Evolutionary conservation across 2,797 vertebrate species (phyloP), one percentile per base, ranked within the genome.

Genomic region (Gymnocypris eckloni): DNA sequence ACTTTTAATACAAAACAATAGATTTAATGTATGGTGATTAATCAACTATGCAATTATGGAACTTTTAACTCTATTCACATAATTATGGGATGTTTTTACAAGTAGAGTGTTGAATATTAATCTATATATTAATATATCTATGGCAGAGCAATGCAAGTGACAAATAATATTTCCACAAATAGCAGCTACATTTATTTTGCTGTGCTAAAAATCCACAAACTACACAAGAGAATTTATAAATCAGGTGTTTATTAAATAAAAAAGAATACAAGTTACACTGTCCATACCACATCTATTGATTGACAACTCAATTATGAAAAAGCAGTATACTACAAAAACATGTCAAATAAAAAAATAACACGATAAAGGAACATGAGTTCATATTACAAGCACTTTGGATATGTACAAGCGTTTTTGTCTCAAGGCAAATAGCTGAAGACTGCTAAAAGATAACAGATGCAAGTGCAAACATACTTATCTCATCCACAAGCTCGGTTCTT

Each of bases 271-370:
- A 70, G 66, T 78, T 94, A 87, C 90, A 93, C 91, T 92, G 92
- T 91, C 91, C 92, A 92, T 92, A 91, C 89, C 87, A 94, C 92
- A 91, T 93, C 90, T 90, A 92, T 93, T 92, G 90, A 94, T 89
- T 89, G 90, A 94, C 93, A 94, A 94, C 85, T 84, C 89, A 93
- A 93, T 94, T 87, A 95, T 95, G 94, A 95, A 95, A 95, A 95
- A 94, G 93, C 94, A 91, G 90, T 90, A 93, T 33, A 33, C 94
- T 95, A 95, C 92, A 95, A 96, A 67, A 95, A 95, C 92, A 94
- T 93, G 90, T 94, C 84, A 92, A 94, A 94, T 92, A 83, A 93
- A 90, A 90, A 92, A 83, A 92, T 64, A 88, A 86, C 59, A 79
- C 81, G 75, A 81, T 84, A 87, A 89, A 86, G 90, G 82, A 89